Conservation (phyloP, 2,113 vertebrate species). For the Eretmochelys imbricata region DNA sequence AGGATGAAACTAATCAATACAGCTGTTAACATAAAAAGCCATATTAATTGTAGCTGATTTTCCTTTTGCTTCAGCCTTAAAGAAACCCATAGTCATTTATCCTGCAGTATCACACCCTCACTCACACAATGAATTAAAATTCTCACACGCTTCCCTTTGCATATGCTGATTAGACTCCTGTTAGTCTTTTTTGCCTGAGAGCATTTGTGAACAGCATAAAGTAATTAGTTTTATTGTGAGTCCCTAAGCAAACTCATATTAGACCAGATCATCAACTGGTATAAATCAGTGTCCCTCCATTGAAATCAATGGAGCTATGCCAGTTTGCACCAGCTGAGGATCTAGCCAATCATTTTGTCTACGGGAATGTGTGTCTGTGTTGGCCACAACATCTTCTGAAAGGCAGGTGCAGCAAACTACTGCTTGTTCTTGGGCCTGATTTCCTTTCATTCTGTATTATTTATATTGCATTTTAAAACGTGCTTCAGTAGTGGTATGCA, state of each 20-base stretch:
- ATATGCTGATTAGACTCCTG: background rate
- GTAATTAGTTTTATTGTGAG: background rate
- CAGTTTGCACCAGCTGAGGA: background rate
- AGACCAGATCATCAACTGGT: background rate
- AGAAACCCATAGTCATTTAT: background rate
- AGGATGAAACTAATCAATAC: constrained; percentile 47
- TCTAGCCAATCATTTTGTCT: constrained; percentile 1
- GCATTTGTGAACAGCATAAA: background rate
- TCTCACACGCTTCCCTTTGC: background rate
- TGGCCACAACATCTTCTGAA: background rate
- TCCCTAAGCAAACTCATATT: background rate
- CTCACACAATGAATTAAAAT: background rate
- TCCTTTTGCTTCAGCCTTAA: background rate
- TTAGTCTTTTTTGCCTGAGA: background rate
- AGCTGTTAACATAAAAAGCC: background rate
- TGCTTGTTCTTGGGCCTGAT: background rate
- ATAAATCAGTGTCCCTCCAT: background rate
- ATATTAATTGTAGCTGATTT: constrained; percentile 31
- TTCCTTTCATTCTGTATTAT: constrained; percentile 39
- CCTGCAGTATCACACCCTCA: constrained; percentile 1
- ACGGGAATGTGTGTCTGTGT: background rate
- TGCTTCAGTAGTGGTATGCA: background rate
- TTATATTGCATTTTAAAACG: constrained; percentile 32
- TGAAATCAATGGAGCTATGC: background rate
- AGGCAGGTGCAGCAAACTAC: background rate